Conservation (phyloP, 2,113 vertebrate genomes). For the Macrotus californicus region DNA sequence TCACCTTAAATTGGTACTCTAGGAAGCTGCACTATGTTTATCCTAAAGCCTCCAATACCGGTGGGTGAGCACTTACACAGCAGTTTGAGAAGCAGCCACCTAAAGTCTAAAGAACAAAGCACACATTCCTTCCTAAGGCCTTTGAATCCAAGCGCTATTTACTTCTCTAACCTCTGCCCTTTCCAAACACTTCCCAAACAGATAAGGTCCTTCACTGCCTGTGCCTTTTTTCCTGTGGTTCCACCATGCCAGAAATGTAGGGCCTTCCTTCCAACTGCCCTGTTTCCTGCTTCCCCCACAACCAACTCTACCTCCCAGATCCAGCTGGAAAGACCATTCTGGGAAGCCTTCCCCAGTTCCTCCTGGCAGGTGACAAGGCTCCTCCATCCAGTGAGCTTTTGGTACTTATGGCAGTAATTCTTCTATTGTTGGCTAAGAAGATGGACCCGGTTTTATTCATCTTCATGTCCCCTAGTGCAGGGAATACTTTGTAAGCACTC, state of each 20-base stretch:
- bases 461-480: not conserved
- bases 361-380: not conserved
- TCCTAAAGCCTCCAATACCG: not conserved
- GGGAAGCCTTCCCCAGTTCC: not conserved
- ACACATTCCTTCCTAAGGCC: not conserved
- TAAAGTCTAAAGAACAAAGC: not conserved
- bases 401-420: not conserved
- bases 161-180: not conserved
- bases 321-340: not conserved
- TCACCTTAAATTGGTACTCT: not conserved
- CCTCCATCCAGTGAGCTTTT: not conserved
- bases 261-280: not conserved
- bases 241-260: not conserved
- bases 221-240: not conserved
- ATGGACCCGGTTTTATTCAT: not conserved
- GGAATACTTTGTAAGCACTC: not conserved
- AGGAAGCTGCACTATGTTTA: not conserved
- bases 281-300: not conserved
- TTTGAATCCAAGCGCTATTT: not conserved
- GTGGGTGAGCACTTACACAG: not conserved
- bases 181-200: not conserved
- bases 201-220: not conserved
- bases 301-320: not conserved
- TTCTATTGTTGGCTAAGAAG: not conserved
- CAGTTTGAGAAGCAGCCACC: not conserved